phyloP scores from a whole-genome alignment of 2,888 invertebrate genomes.

The Melipona bicolor region DNA sequence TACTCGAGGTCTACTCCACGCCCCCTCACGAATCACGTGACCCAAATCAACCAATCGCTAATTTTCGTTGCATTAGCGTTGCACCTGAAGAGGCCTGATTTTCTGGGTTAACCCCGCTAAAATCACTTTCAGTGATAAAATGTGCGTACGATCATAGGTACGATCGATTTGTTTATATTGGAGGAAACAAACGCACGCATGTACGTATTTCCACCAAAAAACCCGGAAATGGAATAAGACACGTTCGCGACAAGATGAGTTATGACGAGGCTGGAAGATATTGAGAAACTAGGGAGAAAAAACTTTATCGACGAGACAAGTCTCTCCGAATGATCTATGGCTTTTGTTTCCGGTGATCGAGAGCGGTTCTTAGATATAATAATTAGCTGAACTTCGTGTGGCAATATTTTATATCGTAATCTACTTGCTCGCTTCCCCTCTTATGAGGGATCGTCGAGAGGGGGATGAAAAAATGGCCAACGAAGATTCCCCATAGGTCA shows the following conservation, averaged over 20 bases:
- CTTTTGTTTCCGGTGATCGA: not conserved
- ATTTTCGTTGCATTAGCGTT: no score
- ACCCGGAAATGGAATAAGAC: slow-evolving; percentile 5
- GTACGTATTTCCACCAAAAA: not conserved
- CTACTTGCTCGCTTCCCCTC: not conserved
- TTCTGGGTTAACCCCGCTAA: no score
- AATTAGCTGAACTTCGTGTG: not conserved
- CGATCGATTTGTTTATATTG: no score
- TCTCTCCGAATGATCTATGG: not conserved
- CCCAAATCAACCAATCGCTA: no score
- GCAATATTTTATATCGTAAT: slow-evolving; percentile 11
- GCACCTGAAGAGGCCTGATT: no score
- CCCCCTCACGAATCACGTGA: no score
- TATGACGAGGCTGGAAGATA: not conserved
- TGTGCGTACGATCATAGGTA: not conserved
- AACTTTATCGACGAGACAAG: not conserved
- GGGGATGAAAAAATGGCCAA: not conserved
- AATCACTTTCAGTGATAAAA: not conserved
- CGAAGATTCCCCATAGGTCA: no score
- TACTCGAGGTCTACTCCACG: no score
- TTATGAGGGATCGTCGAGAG: not conserved
- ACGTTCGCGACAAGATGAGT: not conserved
- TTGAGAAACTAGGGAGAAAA: not conserved
- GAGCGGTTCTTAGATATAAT: not conserved
- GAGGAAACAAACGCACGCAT: not conserved